phyloP scores from a whole-genome alignment of 1,140 invertebrate genomes.

The Caenorhabditis elegans region WBcel235 BX284604.4:7085001-7085500 shows the following conservation, averaged over 20 bases:
- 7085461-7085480: neutral
- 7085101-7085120: too few species aligned
- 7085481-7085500: conserved; percentile 22
- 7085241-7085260: conserved; percentile 7
- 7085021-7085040: too few species aligned
- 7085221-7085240: neutral
- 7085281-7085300: neutral
- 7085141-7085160: too few species aligned
- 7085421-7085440: neutral
- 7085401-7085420: neutral
- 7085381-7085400: conserved; percentile 8
- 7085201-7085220: too few species aligned
- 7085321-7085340: neutral
- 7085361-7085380: neutral
- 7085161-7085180: too few species aligned
- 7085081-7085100: too few species aligned
- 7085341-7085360: conserved; percentile 1
- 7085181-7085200: too few species aligned
- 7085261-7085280: conserved; percentile 20
- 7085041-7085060: too few species aligned
- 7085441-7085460: conserved; percentile 13
- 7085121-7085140: too few species aligned
- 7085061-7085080: too few species aligned
- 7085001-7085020: too few species aligned
- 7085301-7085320: neutral